Base-by-base conservation (phyloP, 2,113 vertebrate genomes). In the Sinocyclocheilus anophthalmus region DNA sequence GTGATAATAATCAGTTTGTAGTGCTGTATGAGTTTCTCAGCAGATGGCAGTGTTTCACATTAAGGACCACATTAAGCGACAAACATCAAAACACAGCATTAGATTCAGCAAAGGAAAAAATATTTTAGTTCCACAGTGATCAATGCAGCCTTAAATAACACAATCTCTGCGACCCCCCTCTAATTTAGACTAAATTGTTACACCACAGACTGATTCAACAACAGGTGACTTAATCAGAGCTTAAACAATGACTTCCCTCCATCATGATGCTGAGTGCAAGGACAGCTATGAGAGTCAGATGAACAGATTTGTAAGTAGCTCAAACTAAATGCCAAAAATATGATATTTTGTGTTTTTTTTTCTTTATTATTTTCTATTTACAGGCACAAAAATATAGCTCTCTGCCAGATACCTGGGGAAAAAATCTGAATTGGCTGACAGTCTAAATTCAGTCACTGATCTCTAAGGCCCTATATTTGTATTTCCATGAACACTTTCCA, bases 21-120 rank as follows among this genome's bases (percentile, higher is more conserved):
- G 65, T 69, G 26, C 26, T 69, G 14, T 33, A 33, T 30, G 16
- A 33, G 14, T 70, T 37, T 69, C 65, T 70, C 67, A 39, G 33
- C 69, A 70, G 33, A 70, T 39, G 18, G 16, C 67, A 39, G 69
- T 70, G 67, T 70, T 70, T 70, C 67, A 39, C 33, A 39, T 69
- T 4, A 69, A 37, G 67, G 67, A 18, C 7, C 7, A 57, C 6
- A 22, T 61, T 61, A 61, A 61, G 33, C 16, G 3, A 8, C 14
- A 69, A 33, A 67, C 18, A 22, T 59, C 18, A 22, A 59, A 22
- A 20, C 30, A 33, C 5, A 0, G 14, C 14, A 37, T 69, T 69
- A 18, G 30, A 33, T 69, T 69, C 13, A 30, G 24, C 63, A 26
- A 65, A 65, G 24, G 24, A 30, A 3, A 14, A 65, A 26, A 26